These are phyloP conservation scores for Eueremaeus valkanovi DNA, from an alignment of 2,888 invertebrate species.

Conservation along the genomic window DNA sequence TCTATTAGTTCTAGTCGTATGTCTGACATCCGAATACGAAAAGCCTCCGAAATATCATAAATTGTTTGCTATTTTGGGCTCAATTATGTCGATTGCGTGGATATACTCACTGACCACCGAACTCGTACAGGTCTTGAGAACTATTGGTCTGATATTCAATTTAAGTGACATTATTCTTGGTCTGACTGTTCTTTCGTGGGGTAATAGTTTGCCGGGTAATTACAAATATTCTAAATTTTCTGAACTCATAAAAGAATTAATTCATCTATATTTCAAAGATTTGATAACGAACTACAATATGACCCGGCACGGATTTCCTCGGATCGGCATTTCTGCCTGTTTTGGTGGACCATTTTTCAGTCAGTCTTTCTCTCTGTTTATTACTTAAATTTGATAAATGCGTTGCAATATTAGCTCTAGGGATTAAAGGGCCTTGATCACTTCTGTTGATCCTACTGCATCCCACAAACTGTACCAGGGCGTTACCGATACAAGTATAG, in stretches of 20 bases:
- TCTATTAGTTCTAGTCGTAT: too few species aligned
- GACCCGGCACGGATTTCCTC: slow-evolving; percentile 61
- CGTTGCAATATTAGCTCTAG: too few species aligned
- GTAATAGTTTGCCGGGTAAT: slow-evolving; percentile 56
- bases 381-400: not conserved
- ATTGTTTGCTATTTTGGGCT: slow-evolving; percentile 52
- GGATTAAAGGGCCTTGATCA: too few species aligned
- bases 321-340: slow-evolving; percentile 65
- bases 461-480: too few species aligned
- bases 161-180: slow-evolving; percentile 55
- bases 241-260: slow-evolving; percentile 2
- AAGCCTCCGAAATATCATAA: slow-evolving; percentile 43
- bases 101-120: slow-evolving; percentile 63
- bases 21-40: slow-evolving; percentile 50
- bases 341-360: slow-evolving; percentile 66
- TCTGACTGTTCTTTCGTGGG: slow-evolving; percentile 57
- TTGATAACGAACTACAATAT: slow-evolving; percentile 61
- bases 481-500: too few species aligned
- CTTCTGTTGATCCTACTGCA: too few species aligned
- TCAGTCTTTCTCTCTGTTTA: slow-evolving; percentile 50
- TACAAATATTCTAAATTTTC: not conserved
- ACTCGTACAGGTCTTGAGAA: slow-evolving; percentile 58
- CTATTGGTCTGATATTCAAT: slow-evolving; percentile 54
- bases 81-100: slow-evolving; percentile 59
- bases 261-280: slow-evolving; percentile 54